phyloP scores from a whole-genome alignment of 1,140 invertebrate species.

The Aricia agestis region DNA sequence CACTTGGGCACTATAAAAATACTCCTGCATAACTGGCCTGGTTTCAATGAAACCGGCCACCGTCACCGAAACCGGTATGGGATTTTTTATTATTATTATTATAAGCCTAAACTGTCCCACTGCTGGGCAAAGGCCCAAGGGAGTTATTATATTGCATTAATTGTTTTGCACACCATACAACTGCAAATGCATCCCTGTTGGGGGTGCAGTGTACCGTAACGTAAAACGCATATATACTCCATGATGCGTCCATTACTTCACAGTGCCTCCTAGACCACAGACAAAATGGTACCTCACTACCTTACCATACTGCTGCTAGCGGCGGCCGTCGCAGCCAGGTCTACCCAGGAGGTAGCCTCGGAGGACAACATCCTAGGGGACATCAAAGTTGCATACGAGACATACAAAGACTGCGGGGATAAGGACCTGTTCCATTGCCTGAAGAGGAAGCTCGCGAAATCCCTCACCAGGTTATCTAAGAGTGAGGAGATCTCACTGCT shows the following conservation, averaged over 20 bases:
- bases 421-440: conserved; percentile 83
- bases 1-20: too few species aligned
- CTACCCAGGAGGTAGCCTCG: conserved; percentile 49
- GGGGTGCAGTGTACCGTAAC: conserved; percentile 65
- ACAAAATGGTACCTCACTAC: conserved; percentile 68
- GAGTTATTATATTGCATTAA: too few species aligned
- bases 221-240: conserved; percentile 70
- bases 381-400: conserved; percentile 68
- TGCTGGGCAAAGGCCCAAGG: too few species aligned
- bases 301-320: conserved; percentile 65
- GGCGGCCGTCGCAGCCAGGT: conserved; percentile 58
- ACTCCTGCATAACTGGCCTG: too few species aligned
- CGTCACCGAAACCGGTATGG: too few species aligned
- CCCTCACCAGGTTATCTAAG: conserved; percentile 82
- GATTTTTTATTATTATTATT: too few species aligned
- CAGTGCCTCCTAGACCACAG: conserved; percentile 57
- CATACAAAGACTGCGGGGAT: conserved; percentile 85
- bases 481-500: conserved; percentile 79
- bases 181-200: conserved; percentile 69
- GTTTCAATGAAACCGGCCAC: too few species aligned
- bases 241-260: conserved; percentile 49
- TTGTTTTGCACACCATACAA: conserved; percentile 33
- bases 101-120: too few species aligned
- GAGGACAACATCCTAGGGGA: conserved; percentile 66
- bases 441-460: conserved; percentile 84